Evolutionary conservation across 2,888 invertebrate genomes (phyloP), one percentile per base, ranked within the genome.

Genomic region (Nebria salina): DNA sequence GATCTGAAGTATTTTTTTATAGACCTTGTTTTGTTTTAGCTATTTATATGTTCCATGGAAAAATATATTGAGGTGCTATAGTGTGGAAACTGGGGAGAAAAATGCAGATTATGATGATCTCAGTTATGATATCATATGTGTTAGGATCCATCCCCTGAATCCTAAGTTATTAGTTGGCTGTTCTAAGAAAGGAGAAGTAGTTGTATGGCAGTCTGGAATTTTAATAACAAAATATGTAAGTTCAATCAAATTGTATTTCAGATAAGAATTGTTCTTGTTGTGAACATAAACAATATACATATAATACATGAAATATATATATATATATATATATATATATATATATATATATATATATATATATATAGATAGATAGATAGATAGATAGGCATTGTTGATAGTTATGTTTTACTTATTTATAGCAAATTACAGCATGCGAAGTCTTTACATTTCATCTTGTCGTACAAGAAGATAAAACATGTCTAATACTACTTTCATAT

Each of bases 41-140:
- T 90, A 88, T 83, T 84, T 95, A 9, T 93, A 92, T 85, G 90
- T 94, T 73, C 89, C 92, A 2, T 91, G 91, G 87, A 92, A 91
- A 68, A 90, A 91, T 83, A 86, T 89, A 4, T 89, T 95, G 7
- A 90, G 92, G 84, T 91, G 93, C 0, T 94, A 92, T 85, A 93
- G 92, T 84, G 90, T 92, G 0, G 89, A 90, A 85, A 94, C 94
- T 2, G 94, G 93, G 0, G 93, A 93, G 85, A 90, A 91, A 83
- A 88, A 93, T 0, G 89, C 90, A 77, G 91, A 92, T 84, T 91
- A 93, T 76, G 90, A 90, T 82, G 92, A 92, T 34, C 89, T 92
- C 25, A 87, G 87, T 20, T 86, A 90, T 6, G 86, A 88, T 83
- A 89, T 92, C n/a, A 89, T 92, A 54, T 91, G 91, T 43, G 89